Base-by-base conservation (phyloP, 2,888 invertebrate species). In the Smittia aterrima region DNA sequence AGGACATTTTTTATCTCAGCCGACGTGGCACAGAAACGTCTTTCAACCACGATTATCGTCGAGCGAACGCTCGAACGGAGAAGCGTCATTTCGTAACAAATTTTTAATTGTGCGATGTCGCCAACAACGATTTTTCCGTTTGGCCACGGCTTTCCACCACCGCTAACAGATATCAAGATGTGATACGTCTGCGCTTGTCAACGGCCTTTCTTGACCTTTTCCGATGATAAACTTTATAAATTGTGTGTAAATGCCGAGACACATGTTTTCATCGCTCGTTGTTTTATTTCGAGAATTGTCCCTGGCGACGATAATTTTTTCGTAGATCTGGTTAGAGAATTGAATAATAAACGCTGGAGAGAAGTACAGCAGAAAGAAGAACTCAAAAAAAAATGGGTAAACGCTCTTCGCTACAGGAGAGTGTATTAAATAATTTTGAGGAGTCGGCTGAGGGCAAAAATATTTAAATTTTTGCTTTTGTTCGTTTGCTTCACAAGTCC, bases 181-280 rank as follows among this genome's bases (percentile, higher is more conserved):
- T 11, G 32, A 32, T 32, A 16, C 68, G 40, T 53, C 18, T 25
- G 70, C 47, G 70, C 41, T 53, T 70, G 70, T 70, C 70, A 70
- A 70, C 70, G 70, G 70, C 70, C 70, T 54, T 27, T 70, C 41
- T 27, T 70, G 70, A 70, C 70, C 70, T 70, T 70, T 70, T 32
- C 47, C 16, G 38, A 9, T n/a, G 11, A 47, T n/a, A 47, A 47
- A 11, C 2, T 47, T 47, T 18, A 20, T 58, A 18, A 58, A 20
- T 58, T 18, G 58, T 18, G 16, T 58, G 18, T 58, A 58, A 20
- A 18, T 58, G 16, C 11, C 20, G 22, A 18, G 58, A 58, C 58
- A 58, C 18, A 20, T 58, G 58, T 58, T 58, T 58, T 22, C 9
- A 18, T 58, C 20, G n/a, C 18, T 58, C 18, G n/a, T 20, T 58